These are phyloP conservation scores for Cynocephalus volans DNA, from an alignment of 2,113 vertebrate species.

Conservation along the genomic window DNA sequence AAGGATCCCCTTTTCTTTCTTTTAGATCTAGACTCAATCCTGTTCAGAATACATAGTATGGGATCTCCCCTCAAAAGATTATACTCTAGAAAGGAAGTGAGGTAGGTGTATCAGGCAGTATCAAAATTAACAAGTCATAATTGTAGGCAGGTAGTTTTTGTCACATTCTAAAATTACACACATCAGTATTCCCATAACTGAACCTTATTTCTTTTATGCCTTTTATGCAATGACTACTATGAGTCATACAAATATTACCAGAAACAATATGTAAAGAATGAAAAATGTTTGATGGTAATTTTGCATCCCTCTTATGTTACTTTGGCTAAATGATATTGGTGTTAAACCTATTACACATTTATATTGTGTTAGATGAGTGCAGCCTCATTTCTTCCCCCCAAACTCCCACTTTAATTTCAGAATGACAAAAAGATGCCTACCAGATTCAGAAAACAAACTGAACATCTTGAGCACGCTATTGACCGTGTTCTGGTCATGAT, in stretches of 20 bases:
- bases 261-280: constrained; percentile 14
- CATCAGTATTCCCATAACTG: not conserved
- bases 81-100: not conserved
- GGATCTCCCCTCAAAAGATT: not conserved
- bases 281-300: constrained; percentile 37
- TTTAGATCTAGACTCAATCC: not conserved
- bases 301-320: not conserved
- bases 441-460: constrained; percentile 62
- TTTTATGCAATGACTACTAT: not conserved
- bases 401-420: constrained; percentile 87
- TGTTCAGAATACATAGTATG: not conserved
- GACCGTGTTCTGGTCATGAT: constrained; percentile 60
- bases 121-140: not conserved
- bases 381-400: constrained; percentile 64
- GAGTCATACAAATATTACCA: not conserved
- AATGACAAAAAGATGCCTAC: constrained; percentile 90
- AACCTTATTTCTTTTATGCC: not conserved
- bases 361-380: constrained; percentile 47
- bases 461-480: constrained; percentile 73
- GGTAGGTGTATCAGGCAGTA: not conserved
- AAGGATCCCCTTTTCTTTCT: not conserved
- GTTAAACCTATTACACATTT: constrained; percentile 57
- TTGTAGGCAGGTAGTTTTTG: not conserved
- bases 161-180: constrained; percentile 36
- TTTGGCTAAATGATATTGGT: not conserved